Conservation (phyloP, 2,797 vertebrate genomes). For the Sebastes oblongus region DNA sequence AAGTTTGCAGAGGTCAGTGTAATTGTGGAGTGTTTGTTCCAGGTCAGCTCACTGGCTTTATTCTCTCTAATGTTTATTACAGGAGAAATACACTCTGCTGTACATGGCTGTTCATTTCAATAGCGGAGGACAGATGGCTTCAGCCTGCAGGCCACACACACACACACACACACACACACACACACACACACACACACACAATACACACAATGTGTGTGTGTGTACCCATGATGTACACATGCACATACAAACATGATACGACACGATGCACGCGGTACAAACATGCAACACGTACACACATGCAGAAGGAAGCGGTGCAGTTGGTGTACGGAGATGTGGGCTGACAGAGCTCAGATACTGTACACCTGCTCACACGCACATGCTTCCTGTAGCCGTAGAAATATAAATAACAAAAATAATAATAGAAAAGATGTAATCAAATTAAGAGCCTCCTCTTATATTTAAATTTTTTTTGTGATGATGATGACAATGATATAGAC, state of each 20-base stretch:
- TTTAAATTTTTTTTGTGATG: background rate
- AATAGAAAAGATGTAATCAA: background rate
- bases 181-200: background rate
- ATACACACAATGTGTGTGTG: background rate
- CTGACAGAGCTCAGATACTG: conserved; percentile 4
- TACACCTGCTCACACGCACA: conserved; percentile 32
- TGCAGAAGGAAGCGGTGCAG: background rate
- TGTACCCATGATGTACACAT: background rate
- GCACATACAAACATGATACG: conserved; percentile 13
- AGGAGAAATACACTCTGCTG: conserved; percentile 18
- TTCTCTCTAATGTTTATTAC: conserved; percentile 34
- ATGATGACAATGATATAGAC: background rate
- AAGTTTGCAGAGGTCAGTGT: background rate
- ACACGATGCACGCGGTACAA: conserved; percentile 16
- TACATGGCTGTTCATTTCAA: conserved; percentile 40
- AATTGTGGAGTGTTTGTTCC: conserved; percentile 35
- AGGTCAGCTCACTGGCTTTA: conserved; percentile 50
- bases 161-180: background rate
- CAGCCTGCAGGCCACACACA: conserved; percentile 48
- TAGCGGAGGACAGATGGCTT: conserved; percentile 56
- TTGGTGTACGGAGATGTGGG: conserved; percentile 14
- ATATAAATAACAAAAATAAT: background rate
- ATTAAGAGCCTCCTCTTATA: background rate
- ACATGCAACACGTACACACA: background rate
- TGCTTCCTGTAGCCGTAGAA: conserved; percentile 19